Evolutionary conservation across 23 tunicate species (phyloP), one percentile per base, ranked within the genome.

Genomic region (Phallusia fumigata): DNA sequence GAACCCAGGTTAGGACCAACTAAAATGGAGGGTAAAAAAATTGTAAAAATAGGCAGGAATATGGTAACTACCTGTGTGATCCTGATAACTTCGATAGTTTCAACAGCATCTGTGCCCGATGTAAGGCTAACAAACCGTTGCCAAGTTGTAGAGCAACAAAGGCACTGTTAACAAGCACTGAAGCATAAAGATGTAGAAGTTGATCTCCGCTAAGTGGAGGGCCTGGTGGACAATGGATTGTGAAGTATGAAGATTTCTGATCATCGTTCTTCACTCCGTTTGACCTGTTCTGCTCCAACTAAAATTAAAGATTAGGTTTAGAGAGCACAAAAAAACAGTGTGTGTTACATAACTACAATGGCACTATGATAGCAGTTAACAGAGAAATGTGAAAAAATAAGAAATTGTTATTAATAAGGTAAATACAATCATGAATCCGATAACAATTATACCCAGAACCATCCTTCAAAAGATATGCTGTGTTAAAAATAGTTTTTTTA

Each of bases 121-220:
- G 82, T 16, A 80, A 79, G 28, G 98, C 98, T 65, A 83, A 31
- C 73, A 85, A 40, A 40, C 45, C 65, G 76, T 94, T 79, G 35
- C 94, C 95, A 24, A 89, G 87, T 36, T 80, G 74, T 30, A 94
- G 95, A 52, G 94, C 88, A 31, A 94, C 94, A 79, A 86, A 94
- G 34, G 98, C 85, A 75, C 86, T 78, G 90, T 94, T 94, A 18
- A 33, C 65, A 36, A 94, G 84, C 24, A 94, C 85, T 24, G 94
- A 89, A 33, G 94, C 84, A 36, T 86, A 79, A 16, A 94, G 51
- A 44, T 94, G 82, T 33, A 24, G n/a, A 15, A 89, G 64, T 19
- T 79, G 84, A 26, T 75, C 50, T 8, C 98, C 98, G 10, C 65
- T 16, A 26, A 94, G 81, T 0, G 94, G 83, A 3, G 84, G 53